Percentiles rank a stretch among this genome's conserved stretches.
These are phyloP conservation scores for Germaria angustata DNA, from an alignment of 2,888 invertebrate genomes.

Conservation along the genomic window DNA sequence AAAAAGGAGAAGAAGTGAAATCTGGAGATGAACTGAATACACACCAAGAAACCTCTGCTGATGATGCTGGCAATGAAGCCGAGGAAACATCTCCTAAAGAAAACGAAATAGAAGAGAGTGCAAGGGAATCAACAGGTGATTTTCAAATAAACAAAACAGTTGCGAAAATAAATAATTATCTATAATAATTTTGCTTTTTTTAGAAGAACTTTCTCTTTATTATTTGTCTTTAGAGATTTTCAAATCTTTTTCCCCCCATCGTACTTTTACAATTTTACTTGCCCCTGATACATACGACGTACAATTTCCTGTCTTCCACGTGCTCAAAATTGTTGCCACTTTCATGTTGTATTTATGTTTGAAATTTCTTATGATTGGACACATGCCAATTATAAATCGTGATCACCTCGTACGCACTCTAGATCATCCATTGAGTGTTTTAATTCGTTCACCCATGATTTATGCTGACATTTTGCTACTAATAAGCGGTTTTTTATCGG, in stretches of 20 bases:
- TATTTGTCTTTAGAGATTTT: constrained; percentile 70
- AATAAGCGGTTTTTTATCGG: constrained; percentile 84
- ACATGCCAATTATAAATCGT: constrained; percentile 84
- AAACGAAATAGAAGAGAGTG: constrained; percentile 12
- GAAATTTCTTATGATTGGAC: constrained; percentile 84
- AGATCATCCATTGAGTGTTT: constrained; percentile 82
- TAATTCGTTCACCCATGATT: constrained; percentile 84
- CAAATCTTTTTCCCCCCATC: constrained; percentile 85
- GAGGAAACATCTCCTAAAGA: background rate
- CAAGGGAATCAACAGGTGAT: constrained; percentile 50
- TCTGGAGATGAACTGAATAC: constrained; percentile 13
- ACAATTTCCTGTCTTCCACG: constrained; percentile 85
- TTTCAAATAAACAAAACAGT: background rate
- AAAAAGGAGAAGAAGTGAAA: constrained; percentile 15
- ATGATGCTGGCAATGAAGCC: background rate
- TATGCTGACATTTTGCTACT: constrained; percentile 86
- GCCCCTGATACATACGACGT: constrained; percentile 81
- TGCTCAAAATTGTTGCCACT: constrained; percentile 85
- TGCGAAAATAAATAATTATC: background rate
- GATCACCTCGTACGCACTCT: constrained; percentile 80
- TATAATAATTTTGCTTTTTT: background rate
- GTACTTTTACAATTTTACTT: constrained; percentile 82
- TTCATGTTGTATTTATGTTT: constrained; percentile 84
- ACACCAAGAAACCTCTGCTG: background rate
- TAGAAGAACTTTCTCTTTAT: constrained; percentile 61